Evolutionary conservation across 2,888 invertebrate species (phyloP).

Genomic region (Macrosoma leucophasiata): DNA sequence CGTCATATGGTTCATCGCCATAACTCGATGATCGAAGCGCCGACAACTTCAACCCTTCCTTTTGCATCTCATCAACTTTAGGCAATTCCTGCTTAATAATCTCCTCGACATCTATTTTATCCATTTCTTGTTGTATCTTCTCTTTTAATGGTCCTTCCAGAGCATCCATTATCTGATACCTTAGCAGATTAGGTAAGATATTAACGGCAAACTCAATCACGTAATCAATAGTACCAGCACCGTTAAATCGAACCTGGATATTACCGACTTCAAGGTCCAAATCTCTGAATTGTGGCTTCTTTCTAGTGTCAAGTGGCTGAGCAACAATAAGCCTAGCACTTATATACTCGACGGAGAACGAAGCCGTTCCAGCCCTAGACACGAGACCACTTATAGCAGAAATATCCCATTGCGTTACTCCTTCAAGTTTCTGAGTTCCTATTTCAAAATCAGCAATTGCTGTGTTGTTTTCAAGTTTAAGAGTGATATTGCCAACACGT

Average conservation of each 20-base stretch:
- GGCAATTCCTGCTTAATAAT: constrained; percentile 82
- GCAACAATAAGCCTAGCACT: constrained; percentile 80
- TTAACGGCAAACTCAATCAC: constrained; percentile 87
- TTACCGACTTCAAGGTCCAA: constrained; percentile 88
- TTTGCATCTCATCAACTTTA: constrained; percentile 77
- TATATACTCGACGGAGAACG: constrained; percentile 87
- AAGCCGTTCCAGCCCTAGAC: constrained; percentile 81
- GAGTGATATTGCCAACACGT: constrained; percentile 85
- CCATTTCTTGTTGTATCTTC: constrained; percentile 82
- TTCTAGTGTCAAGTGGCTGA: constrained; percentile 85
- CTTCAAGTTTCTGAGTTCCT: constrained; percentile 87
- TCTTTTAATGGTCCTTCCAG: constrained; percentile 85
- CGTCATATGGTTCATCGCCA: constrained; percentile 42
- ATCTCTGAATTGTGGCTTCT: constrained; percentile 81
- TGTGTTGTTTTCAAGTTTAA: constrained; percentile 83
- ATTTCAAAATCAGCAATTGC: constrained; percentile 80
- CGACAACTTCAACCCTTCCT: constrained; percentile 61
- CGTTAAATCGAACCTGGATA: constrained; percentile 88
- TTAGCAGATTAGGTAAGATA: constrained; percentile 87
- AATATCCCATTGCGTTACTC: constrained; percentile 87
- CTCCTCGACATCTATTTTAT: constrained; percentile 84
- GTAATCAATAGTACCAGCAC: constrained; percentile 92
- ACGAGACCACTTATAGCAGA: constrained; percentile 80
- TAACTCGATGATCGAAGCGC: constrained; percentile 37
- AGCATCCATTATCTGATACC: constrained; percentile 92